Base-by-base conservation (phyloP, 2,888 invertebrate species). In the Tachina grossa region DNA sequence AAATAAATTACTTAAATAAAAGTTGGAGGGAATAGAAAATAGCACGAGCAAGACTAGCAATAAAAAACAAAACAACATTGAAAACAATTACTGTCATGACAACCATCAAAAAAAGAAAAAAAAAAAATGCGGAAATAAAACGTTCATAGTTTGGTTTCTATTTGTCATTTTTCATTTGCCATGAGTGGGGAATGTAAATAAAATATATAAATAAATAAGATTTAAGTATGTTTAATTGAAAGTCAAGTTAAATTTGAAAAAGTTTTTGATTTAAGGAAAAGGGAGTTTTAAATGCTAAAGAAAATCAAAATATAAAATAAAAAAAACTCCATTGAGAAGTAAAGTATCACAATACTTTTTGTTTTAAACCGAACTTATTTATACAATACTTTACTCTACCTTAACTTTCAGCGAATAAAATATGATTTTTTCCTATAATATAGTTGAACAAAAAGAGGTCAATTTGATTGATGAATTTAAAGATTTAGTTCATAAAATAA, bases 71-170 rank as follows among this genome's bases (percentile, higher is more conserved):
- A 31, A 31, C 31, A 6, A 51, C 53, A 68, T 61, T 68, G n/a
- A 74, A 68, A 75, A 81, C 75, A 75, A 81, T 69, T 75, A 75
- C 68, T 81, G 75, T 68, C 75, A 75, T 68, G 68, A 61, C 75
- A 81, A 75, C 75, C 43, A 16, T 61, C 31, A 81, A 43, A 71
- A 63, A n/a, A n/a, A n/a, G n/a, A n/a, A n/a, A n/a, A n/a, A n/a
- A n/a, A n/a, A n/a, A n/a, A 53, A 53, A 1, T 8, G 51, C 22
- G 19, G n/a, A 57, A n/a, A n/a, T 31, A 43, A 31, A 63, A 47
- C 4, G 11, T n/a, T 31, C 10, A 9, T 31, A n/a, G n/a, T 39
- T 66, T 49, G 16, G 10, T n/a, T 68, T 49, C 31, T 31, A 31
- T 31, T 49, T 39, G 5, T 16, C 16, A 43, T 61, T 43, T n/a